Base-by-base conservation (phyloP, 2,113 vertebrate genomes). In the Myiagra hebetior region DNA sequence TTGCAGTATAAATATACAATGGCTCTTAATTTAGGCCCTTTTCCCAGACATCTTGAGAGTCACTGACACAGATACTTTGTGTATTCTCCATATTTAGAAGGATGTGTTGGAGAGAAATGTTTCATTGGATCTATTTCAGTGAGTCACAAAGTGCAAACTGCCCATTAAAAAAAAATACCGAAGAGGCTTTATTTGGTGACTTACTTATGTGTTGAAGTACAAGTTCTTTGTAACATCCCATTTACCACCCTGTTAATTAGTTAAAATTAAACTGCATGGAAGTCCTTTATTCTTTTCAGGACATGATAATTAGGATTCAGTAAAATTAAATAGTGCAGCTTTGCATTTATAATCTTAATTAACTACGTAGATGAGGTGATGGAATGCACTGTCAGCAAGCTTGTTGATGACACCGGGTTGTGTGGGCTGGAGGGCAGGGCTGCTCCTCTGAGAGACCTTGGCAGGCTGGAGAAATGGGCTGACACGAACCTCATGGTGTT, bases 241-340 rank as follows among this genome's bases (percentile, higher is more conserved):
- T 67, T 92, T 92, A 75, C 69, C 73, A 95, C 56, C 88, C 52
- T 92, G 60, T 74, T 95, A 83, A 80, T 97, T 95, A 91, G 47
- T 69, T 93, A 92, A 83, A 91, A 89, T 92, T 64, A 90, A 95
- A 72, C 55, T 75, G 16, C 44, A 12, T 83, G 55, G 31, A 74
- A 88, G 78, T 85, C 21, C 50, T 94, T 85, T 68, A 79, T 75
- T 65, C 85, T 87, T 90, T 92, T 86, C 83, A 77, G 52, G 47
- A 41, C n/a, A 26, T 65, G 68, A 47, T 67, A 59, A 83, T 93
- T 89, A 82, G 30, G 37, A 41, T 90, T 87, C 89, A 65, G 55
- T 70, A 47, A 83, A 68, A 80, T 94, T 73, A 88, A 91, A 57
- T 75, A 69, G 31, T 27, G 22, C 20, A 62, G 31, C 24, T 87